Evolutionary conservation across 2,888 invertebrate species (phyloP), one percentile per base, ranked within the genome.

Genomic region (Drosophila emarginata): DNA sequence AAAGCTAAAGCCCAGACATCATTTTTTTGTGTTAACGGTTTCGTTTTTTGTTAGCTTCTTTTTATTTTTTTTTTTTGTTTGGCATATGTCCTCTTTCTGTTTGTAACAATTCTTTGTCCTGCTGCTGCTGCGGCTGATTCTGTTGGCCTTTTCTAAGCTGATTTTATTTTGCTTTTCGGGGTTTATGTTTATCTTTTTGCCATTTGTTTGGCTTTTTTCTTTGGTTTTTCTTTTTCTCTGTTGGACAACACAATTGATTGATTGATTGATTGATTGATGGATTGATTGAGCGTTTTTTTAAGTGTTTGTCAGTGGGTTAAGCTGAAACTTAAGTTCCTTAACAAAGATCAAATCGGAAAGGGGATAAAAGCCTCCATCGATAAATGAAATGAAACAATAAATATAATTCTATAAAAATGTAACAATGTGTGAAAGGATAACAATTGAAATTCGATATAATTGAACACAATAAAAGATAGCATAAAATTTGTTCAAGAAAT

Each of bases 241-340:
- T 72, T 80, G 68, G 84, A 84, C 87, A 87, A 87, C 87, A 78
- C 32, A 32, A 32, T 32, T 82, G 82, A 82, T 87, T 73, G 80
- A 74, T 76, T 79, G 79, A 79, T 76, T 82, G 82, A 87, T 87
- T 73, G 80, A 74, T 76, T 79, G 79, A 81, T 76, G 78, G 79
- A 79, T 79, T 79, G 79, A 79, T 81, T 76, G 87, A 79, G 77
- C 87, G 79, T 81, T 81, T 74, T 75, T 86, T 86, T 81, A 81
- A 83, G 80, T 74, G 78, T 59, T 45, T 81, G 79, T 82, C 82
- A 85, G 76, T 85, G 85, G 82, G 67, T 84, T 83, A 80, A 52
- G 73, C 66, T 26, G 26, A 23, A 18, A 18, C 45, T 21, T 21
- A 54, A 15, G 59, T 39, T 51, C 12, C 36, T 65, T 66, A 67